Percentiles rank a stretch among this genome's conserved stretches.
Conservation (phyloP, 2,113 vertebrate genomes). For the Cinclus mexicanus region DNA sequence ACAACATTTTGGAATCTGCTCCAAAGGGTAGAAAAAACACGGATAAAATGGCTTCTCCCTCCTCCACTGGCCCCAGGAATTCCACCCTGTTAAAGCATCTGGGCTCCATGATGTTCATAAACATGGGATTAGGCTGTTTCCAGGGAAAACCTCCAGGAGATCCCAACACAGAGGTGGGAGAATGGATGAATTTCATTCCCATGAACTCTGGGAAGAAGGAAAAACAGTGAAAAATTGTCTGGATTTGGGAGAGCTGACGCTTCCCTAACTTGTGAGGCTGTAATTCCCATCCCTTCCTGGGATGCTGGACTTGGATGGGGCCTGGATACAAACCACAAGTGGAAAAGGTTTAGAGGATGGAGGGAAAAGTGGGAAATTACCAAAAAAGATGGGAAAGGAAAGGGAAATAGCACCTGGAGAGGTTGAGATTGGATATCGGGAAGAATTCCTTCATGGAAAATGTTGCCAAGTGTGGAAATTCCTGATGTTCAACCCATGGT, state of each 20-base stretch:
- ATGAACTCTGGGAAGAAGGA: neutral
- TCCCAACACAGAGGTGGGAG: neutral
- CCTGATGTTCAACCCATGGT: neutral
- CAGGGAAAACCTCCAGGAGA: neutral
- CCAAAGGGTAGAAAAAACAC: neutral
- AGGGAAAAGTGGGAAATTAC: neutral
- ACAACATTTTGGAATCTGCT: neutral
- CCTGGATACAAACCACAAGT: neutral
- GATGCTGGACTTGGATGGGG: neutral
- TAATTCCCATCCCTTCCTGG: neutral
- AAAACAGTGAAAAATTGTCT: neutral
- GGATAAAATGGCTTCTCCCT: neutral
- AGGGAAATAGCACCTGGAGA: accelerated
- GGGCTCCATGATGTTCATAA: neutral
- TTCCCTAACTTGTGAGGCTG: neutral
- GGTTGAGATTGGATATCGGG: accelerated
- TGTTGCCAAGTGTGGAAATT: accelerated
- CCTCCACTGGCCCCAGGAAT: neutral
- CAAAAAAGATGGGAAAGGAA: neutral
- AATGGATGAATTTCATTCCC: neutral
- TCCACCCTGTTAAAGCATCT: neutral
- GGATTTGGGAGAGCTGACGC: neutral
- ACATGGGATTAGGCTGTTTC: neutral
- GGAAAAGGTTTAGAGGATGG: neutral
- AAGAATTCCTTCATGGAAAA: neutral